Evolutionary conservation across 2,797 vertebrate species (phyloP).

Genomic region (Notolabrus celidotus): DNA sequence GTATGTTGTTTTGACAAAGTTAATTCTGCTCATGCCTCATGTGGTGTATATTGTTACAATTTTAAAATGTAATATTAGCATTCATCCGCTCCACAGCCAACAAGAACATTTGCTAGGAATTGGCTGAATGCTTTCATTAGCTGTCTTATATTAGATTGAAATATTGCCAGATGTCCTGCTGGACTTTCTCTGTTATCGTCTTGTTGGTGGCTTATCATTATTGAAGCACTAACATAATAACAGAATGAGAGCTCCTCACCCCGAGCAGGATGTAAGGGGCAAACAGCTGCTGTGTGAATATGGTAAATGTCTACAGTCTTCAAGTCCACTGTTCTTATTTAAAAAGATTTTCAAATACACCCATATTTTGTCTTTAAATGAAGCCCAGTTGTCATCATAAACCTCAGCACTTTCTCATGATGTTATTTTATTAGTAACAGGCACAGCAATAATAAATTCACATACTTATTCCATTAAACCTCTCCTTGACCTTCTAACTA

Average conservation of each 20-base stretch:
- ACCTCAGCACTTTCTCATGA: slow-evolving; percentile 33
- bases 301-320: neutral
- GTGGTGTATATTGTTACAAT: neutral
- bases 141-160: neutral
- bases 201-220: neutral
- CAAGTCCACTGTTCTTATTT: slow-evolving; percentile 12
- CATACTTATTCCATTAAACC: slow-evolving; percentile 75
- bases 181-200: neutral
- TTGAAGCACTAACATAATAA: neutral
- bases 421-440: slow-evolving; percentile 65
- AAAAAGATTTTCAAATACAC: slow-evolving; percentile 9
- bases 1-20: neutral
- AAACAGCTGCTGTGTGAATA: neutral
- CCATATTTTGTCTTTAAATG: slow-evolving; percentile 38
- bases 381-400: slow-evolving; percentile 35
- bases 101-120: neutral
- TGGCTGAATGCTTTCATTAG: neutral
- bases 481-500: slow-evolving; percentile 74
- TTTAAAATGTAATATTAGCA: neutral
- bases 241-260: neutral
- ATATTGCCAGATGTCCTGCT: neutral
- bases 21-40: too few relatives aligned
- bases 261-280: too few relatives aligned
- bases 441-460: slow-evolving; percentile 58
- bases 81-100: too few relatives aligned